These are phyloP conservation scores for Anguilla pacifica DNA, from an alignment of 2,797 vertebrate species.

Conservation along the genomic window DNA sequence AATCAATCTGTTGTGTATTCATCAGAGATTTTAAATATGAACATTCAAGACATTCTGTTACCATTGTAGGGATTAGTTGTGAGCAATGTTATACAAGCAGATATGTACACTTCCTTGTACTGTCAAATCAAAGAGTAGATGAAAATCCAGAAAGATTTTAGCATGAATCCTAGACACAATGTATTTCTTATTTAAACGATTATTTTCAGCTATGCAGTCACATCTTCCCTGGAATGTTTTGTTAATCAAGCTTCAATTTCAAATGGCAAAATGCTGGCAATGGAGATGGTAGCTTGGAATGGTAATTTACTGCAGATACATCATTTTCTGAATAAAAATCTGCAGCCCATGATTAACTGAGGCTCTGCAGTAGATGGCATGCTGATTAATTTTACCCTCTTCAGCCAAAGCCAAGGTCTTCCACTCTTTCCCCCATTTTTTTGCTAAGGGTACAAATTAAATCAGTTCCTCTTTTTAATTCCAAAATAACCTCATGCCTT, in stretches of 20 bases:
- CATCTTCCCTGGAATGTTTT: conserved; percentile 42
- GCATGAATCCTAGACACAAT: conserved; percentile 39
- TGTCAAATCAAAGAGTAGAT: conserved; percentile 16
- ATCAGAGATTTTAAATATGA: background rate
- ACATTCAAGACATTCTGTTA: background rate
- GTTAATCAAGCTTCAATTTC: conserved; percentile 56
- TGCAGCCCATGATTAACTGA: conserved; percentile 68
- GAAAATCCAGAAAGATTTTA: conserved; percentile 33
- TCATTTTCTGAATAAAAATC: conserved; percentile 66
- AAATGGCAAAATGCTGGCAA: conserved; percentile 49
- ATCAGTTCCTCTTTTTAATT: conserved; percentile 70
- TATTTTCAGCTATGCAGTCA: conserved; percentile 10
- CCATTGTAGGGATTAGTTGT: background rate
- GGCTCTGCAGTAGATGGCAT: conserved; percentile 45
- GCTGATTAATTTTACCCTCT: conserved; percentile 59
- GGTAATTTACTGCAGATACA: conserved; percentile 55
- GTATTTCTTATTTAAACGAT: conserved; percentile 43
- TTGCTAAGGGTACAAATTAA: conserved; percentile 68
- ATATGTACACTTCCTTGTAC: background rate
- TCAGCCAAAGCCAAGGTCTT: conserved; percentile 51
- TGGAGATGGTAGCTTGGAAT: conserved; percentile 45
- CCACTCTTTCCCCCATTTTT: conserved; percentile 29
- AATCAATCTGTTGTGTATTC: background rate
- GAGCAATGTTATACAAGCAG: background rate
- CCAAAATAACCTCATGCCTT: conserved; percentile 69